Evolutionary conservation across 35 echinoderm and acorn worm species (phyloP), one percentile per base, ranked within the genome.

Genomic region (Strongylocentrotus purpuratus): DNA sequence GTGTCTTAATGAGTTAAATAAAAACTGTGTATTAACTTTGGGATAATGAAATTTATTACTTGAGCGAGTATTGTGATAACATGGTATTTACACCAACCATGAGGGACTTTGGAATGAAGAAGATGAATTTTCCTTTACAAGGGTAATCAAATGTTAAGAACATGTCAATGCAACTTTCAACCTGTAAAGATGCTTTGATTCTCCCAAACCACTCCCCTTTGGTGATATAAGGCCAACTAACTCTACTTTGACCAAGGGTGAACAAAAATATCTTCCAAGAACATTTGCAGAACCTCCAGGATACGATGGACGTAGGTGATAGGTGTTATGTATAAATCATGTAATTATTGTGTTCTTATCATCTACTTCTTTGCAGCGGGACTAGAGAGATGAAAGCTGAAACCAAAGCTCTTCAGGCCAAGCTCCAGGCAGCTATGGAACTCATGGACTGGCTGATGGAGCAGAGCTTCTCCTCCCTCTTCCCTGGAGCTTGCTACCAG

Each of bases 401-500:
- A 17, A 46, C 11, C 14, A 20, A 93, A 46, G 32, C 46, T 47
- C 48, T 46, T 22, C 91, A 93, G 48, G 48, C 70, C 45, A 96
- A 92, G 32, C 97, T 97, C 15, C 10, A 88, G 48, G 46, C 47
- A 47, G 87, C 90, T 8, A 45, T 95, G 41, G 88, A 61, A 2
- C 61, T 96, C 18, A 85, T 97, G 33, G 95, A 99, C 78, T 96
- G 94, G 91, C 46, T 99, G 5, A 48, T 96, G 31, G 86, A 98
- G 35, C 45, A 90, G 31, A 92, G 94, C 46, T 55, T 98, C 11
- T 90, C 71, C 5, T 95, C 95, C 28, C 94, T 99, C n/a, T 99
- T 98, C 95, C 98, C 98, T 55, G 98, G 98, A 94, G 96, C 98
- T 45, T 97, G 95, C 71, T 99, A 99, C 86, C 98, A 99, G 88